phyloP scores from a whole-genome alignment of 2,888 invertebrate genomes.

The Heteropelma amictum region DNA sequence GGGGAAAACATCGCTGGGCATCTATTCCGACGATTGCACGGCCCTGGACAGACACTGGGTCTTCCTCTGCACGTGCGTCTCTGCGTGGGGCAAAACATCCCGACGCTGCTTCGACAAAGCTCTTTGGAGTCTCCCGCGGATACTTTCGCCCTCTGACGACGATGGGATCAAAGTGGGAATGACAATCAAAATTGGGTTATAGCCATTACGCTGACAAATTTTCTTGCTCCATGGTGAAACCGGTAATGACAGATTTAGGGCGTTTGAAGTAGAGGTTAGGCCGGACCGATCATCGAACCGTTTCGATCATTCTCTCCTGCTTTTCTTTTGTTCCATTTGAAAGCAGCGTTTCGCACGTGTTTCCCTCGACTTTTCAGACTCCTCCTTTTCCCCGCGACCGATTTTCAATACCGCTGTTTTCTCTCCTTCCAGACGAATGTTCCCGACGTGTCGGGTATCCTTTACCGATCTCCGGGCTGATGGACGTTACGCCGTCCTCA shows the following conservation, averaged over 20 bases:
- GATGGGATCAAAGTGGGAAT: not conserved
- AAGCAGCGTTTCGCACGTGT: slow-evolving; percentile 16
- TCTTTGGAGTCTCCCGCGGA: not conserved
- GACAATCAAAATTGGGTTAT: too few relatives aligned
- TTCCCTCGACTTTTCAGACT: not conserved
- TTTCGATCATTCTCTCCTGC: not conserved
- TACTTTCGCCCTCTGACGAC: not conserved
- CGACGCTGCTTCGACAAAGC: not conserved
- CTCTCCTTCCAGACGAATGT: slow-evolving; percentile 85
- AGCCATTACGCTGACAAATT: not conserved
- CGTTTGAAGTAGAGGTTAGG: slow-evolving; percentile 12
- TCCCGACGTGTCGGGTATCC: slow-evolving; percentile 87
- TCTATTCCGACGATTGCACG: slow-evolving; percentile 63
- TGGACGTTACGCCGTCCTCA: slow-evolving; percentile 85
- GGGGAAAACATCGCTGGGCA: slow-evolving; percentile 1
- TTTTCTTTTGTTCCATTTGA: not conserved
- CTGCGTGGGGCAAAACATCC: slow-evolving; percentile 53
- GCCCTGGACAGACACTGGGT: slow-evolving; percentile 63
- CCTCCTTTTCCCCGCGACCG: not conserved
- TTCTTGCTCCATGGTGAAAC: slow-evolving; percentile 31
- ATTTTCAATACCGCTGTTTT: too few relatives aligned
- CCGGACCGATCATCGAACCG: not conserved
- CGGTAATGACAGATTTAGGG: slow-evolving; percentile 30
- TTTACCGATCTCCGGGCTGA: slow-evolving; percentile 85
- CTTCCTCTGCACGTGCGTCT: slow-evolving; percentile 57